These are phyloP conservation scores for Siniperca undulata DNA, from an alignment of 2,797 vertebrate genomes.

Conservation along the genomic window DNA sequence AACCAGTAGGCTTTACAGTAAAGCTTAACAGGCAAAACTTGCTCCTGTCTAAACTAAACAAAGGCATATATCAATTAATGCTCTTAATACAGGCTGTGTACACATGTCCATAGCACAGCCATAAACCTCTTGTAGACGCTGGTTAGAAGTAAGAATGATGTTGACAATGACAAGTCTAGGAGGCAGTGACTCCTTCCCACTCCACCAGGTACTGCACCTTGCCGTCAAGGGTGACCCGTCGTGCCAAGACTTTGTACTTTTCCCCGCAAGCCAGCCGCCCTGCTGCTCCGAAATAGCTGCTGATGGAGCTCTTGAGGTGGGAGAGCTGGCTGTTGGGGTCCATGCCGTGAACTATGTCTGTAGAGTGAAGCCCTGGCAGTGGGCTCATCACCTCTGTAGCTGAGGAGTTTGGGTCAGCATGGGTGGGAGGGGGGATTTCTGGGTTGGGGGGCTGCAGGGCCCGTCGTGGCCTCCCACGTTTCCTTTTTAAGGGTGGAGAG, in stretches of 20 bases:
- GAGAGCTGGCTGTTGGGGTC: conserved; percentile 95
- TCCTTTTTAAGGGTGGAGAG: conserved; percentile 91
- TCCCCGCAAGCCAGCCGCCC: conserved; percentile 98
- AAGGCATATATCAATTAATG: conserved; percentile 69
- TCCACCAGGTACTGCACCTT: conserved; percentile 99
- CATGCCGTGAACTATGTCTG: conserved; percentile 95
- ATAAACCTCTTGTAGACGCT: conserved; percentile 27
- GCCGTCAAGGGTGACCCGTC: conserved; percentile 95
- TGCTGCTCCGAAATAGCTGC: conserved; percentile 97
- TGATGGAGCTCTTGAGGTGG: conserved; percentile 98
- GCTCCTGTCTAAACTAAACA: conserved; percentile 61
- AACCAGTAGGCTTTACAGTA: conserved; percentile 63
- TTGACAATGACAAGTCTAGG: conserved; percentile 82
- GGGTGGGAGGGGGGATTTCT: conserved; percentile 83
- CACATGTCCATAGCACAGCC: conserved; percentile 47
- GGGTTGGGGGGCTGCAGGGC: conserved; percentile 91
- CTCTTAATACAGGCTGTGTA: conserved; percentile 55
- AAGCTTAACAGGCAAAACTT: conserved; percentile 42
- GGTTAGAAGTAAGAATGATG: conserved; percentile 42
- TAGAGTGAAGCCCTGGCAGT: conserved; percentile 90
- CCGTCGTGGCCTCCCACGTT: conserved; percentile 93
- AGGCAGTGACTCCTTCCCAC: conserved; percentile 98
- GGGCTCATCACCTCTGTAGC: conserved; percentile 81
- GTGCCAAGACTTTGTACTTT: conserved; percentile 95
- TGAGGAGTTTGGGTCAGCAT: conserved; percentile 72